Base-by-base conservation (phyloP, 2,113 vertebrate species). In the Crotalus helleri region DNA sequence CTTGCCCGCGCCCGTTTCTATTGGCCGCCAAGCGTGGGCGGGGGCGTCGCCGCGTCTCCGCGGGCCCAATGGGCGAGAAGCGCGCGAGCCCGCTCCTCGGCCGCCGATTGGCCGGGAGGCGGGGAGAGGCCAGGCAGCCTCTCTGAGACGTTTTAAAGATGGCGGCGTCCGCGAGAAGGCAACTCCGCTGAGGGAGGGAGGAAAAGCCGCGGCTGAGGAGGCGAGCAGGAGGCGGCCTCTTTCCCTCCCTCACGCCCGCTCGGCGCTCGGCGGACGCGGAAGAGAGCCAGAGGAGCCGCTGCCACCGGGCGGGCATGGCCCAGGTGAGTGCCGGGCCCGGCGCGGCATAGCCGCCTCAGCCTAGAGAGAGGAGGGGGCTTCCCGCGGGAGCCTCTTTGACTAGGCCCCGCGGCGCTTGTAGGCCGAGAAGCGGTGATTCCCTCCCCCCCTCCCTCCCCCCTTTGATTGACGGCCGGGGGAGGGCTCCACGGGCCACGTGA, bases 271-370 rank as follows among this genome's bases (percentile, higher is more conserved):
- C 9, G 87, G 44, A 85, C 21, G 53, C 3, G 24, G 2, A 0
- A 0, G 0, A 0, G 39, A 13, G 6, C 29, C 3, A 3, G 58
- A 86, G 88, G 85, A 74, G 93, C 92, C 89, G 90, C 87, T 7
- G 94, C 90, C 39, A 57, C 49, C 33, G 74, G 0, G 93, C 23
- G 51, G 95, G 90, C 2, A 96, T 96, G 96, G 96, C 96, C 85
- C 96, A 96, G 96, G 96, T 97, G 93, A 92, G 96, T 95, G 94
- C 64, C 9, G 85, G 21, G 33, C 51, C 93, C 12, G 33, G 85
- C 59, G 46, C 51, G 87, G 92, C 53, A 33, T 86, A 39, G 53
- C 54, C 39, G 29, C 74, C 87, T 49, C 53, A 1, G 49, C 87
- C 33, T 19, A 23, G 53, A 49, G 7, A 51, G 9, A 46, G 69